Base-by-base conservation (phyloP, 1,140 invertebrate species). In the Ericerus pela region DNA sequence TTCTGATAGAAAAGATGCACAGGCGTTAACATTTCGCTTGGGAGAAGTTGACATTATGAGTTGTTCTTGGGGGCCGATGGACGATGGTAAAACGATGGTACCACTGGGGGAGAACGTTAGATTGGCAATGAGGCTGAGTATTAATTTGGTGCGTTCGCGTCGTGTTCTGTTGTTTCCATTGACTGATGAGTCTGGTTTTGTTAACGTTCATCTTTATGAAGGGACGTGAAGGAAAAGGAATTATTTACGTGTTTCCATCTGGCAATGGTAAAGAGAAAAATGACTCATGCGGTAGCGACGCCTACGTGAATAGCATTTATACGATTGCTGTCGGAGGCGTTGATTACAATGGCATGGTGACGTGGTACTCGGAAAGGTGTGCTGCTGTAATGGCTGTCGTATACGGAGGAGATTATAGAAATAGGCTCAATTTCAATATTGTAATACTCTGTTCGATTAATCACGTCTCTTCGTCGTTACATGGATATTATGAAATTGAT, bases 261-360 rank as follows among this genome's bases (percentile, higher is more conserved):
- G 91, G 92, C 1, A 95, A 96, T 67, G 91, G 91, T 1, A 90
- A 91, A 12, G 76, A 75, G 29, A 76, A 80, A 54, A 76, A 75
- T 24, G 91, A 96, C 69, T 85, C 88, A 68, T 95, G 91, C 65
- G 88, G 87, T 62, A 92, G 87, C 69, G 91, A 95, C 67, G 91
- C 90, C 57, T 95, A 85, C 69, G 77, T 82, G 0, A 82, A 82
- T 41, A 88, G 80, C 64, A 81, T 92, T 55, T 92, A 86, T 68
- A 93, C 91, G 0, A 75, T 95, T 59, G 84, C 76, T 3, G 83
- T 96, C 33, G 88, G 86, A 29, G 90, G 86, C 64, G 86, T 83
- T 0, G 87, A 85, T 20, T 84, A 94, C 70, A 76, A 78, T 51
- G 86, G 86, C 6, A 73, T 76, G 62, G 85, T 88, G 67, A 85